These are phyloP conservation scores for Brachionus koreanus DNA, from an alignment of 1,140 invertebrate genomes.

Conservation along the genomic window DNA sequence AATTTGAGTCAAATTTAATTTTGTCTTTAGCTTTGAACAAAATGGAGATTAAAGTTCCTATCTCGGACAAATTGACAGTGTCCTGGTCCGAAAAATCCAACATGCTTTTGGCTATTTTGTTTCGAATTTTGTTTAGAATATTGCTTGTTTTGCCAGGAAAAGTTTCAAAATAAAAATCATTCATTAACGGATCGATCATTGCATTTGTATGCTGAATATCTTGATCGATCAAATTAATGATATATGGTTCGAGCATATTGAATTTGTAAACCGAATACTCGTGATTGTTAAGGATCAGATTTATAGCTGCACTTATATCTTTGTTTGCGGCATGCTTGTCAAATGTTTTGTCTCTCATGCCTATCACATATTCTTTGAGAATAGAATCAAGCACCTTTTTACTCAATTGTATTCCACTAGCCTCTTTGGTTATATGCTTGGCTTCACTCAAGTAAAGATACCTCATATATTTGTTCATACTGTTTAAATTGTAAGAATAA, in stretches of 20 bases:
- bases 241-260: background rate
- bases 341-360: background rate
- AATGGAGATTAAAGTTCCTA: background rate
- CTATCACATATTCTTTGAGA: background rate
- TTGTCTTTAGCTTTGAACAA: slow-evolving; percentile 15
- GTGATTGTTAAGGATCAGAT: background rate
- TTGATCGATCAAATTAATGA: background rate
- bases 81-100: background rate
- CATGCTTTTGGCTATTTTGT: background rate
- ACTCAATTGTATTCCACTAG: background rate
- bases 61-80: background rate
- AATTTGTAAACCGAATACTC: slow-evolving; percentile 35
- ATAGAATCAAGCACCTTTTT: slow-evolving; percentile 29
- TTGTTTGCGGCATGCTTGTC: background rate
- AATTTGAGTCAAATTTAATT: background rate
- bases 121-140: background rate
- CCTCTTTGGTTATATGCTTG: background rate
- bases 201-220: background rate
- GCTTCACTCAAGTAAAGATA: background rate
- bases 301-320: background rate
- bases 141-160: slow-evolving; percentile 21
- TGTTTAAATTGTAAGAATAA: background rate
- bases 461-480: background rate
- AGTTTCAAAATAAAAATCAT: slow-evolving; percentile 17
- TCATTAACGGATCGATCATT: background rate